These are phyloP conservation scores for Pectinophora gossypiella DNA, from an alignment of 1,140 invertebrate species.

Conservation along the genomic window DNA sequence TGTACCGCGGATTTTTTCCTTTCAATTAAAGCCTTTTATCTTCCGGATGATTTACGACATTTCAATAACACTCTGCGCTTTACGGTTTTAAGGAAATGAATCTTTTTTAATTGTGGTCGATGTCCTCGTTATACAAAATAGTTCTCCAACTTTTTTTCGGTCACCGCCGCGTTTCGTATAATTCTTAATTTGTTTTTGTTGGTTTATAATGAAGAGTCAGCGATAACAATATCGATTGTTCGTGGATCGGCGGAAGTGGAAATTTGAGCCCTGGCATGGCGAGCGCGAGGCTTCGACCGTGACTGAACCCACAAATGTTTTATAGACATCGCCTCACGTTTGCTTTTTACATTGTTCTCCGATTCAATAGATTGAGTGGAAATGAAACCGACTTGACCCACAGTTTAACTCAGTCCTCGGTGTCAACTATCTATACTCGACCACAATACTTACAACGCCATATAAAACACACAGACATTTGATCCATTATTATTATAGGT, in stretches of 20 bases:
- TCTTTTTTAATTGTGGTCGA: conserved; percentile 21
- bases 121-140: conserved; percentile 15
- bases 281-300: conserved; percentile 44
- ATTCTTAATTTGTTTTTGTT: conserved; percentile 49
- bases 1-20: conserved; percentile 52
- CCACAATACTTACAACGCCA: neutral
- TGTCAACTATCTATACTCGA: conserved; percentile 1
- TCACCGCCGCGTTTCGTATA: conserved; percentile 8
- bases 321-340: conserved; percentile 30
- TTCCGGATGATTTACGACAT: conserved; percentile 55
- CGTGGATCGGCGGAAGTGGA: conserved; percentile 54
- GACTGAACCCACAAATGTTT: conserved; percentile 55
- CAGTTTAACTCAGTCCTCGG: neutral
- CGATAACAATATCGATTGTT: conserved; percentile 63
- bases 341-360: conserved; percentile 34
- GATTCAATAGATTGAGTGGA: conserved; percentile 24
- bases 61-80: conserved; percentile 23
- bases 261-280: conserved; percentile 51
- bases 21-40: conserved; percentile 67
- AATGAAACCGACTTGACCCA: conserved; percentile 17
- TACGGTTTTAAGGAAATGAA: conserved; percentile 21
- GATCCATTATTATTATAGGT: neutral
- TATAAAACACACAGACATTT: neutral
- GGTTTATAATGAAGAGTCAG: conserved; percentile 46
- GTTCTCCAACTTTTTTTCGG: conserved; percentile 18